Base-by-base conservation (phyloP, 2,888 invertebrate genomes). In the Cheilosia pagana region DNA sequence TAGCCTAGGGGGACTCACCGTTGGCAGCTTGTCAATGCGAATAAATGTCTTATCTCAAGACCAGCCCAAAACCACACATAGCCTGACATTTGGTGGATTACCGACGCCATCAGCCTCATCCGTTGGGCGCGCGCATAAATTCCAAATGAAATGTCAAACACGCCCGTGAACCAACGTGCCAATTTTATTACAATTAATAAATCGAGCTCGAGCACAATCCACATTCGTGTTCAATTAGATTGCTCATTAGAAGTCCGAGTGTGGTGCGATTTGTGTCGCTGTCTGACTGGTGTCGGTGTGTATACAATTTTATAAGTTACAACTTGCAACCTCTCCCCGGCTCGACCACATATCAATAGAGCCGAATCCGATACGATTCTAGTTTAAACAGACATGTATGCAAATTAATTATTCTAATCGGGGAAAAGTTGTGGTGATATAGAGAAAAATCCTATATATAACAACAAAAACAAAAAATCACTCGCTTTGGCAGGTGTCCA, bases 211-310 rank as follows among this genome's bases (percentile, higher is more conserved):
- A 35, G 23, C 28, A 25, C 53, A 31, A 55, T 63, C 45, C 63
- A 55, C 74, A 63, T 74, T 63, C 74, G 63, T 55, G 55, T 74
- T 74, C 53, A 35, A 74, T 45, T 48, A 48, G 23, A 1, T 55
- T 12, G 16, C 39, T 65, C 48, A 55, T 48, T 63, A 62, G 31
- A 62, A 62, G 41, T 62, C 52, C 19, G 41, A 52, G 39, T 14
- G 28, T 43, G 14, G 62, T 53, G 62, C 62, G 21, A 62, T 53
- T 41, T 52, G 62, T 41, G 39, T 52, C 28, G 72, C 43, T 25
- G 25, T 41, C 21, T 43, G 48, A 45, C 35, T 35, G 23, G 8
- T 12, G 10, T 55, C 10, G 28, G 28, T 28, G 2, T 6, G 0
- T 25, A 25, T 28, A 1, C 8, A 8, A 7, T 7, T 28, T 28